These are phyloP conservation scores for Theropithecus gelada DNA, from an alignment of 2,113 vertebrate species.

Conservation along the genomic window DNA sequence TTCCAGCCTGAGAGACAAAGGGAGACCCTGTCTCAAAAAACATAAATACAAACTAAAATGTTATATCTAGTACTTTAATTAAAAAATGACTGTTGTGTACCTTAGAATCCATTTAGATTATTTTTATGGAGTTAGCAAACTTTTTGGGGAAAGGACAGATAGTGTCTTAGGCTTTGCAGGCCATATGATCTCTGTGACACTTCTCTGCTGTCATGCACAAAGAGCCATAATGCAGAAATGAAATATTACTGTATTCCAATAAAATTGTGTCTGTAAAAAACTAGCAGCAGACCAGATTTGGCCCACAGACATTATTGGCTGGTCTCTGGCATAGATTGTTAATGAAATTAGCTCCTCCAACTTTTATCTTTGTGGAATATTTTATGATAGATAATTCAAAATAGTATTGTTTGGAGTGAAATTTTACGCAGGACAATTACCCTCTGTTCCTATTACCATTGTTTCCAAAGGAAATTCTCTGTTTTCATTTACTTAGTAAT, in stretches of 20 bases:
- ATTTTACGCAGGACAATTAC: not conserved
- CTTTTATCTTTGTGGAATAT: slow-evolving; percentile 27
- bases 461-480: not conserved
- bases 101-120: not conserved
- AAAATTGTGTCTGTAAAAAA: not conserved
- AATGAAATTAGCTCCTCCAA: slow-evolving; percentile 9
- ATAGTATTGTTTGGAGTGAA: slow-evolving; percentile 1
- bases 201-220: not conserved
- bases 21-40: not conserved
- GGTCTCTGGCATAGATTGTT: not conserved
- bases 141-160: not conserved
- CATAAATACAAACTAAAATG: not conserved
- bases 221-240: not conserved
- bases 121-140: not conserved
- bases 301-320: not conserved
- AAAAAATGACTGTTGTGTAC: not conserved
- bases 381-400: slow-evolving; percentile 40
- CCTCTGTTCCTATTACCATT: not conserved
- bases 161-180: not conserved
- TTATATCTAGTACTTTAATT: not conserved
- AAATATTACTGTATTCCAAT: not conserved
- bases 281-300: not conserved
- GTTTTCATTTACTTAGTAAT: not conserved
- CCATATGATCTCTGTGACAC: not conserved
- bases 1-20: too few relatives aligned